phyloP scores from a whole-genome alignment of 1,140 invertebrate species.

The Pteromalus puparum region DNA sequence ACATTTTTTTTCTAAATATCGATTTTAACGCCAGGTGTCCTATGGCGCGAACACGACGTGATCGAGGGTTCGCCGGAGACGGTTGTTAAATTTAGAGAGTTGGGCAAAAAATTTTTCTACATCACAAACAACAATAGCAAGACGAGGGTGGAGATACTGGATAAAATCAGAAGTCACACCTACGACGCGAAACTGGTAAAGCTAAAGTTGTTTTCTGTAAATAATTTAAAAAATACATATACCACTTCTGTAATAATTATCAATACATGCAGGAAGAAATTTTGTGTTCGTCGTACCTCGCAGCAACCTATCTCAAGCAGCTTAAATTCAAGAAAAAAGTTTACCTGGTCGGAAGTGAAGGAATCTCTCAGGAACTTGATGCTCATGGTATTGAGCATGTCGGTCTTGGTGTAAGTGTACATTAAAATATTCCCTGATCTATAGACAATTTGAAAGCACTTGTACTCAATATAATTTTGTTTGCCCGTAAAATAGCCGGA shows the following conservation, averaged over 20 bases:
- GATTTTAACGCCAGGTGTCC: constrained; percentile 79
- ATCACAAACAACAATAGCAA: constrained; percentile 97
- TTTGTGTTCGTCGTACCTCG: constrained; percentile 88
- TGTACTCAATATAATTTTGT: not conserved
- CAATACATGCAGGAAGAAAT: constrained; percentile 81
- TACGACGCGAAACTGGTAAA: constrained; percentile 78
- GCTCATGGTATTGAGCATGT: constrained; percentile 84
- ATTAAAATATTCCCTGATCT: not conserved
- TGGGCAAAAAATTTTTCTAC: constrained; percentile 91
- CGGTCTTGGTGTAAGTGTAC: constrained; percentile 67
- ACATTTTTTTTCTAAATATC: too few species aligned
- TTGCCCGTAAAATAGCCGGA: constrained; percentile 17
- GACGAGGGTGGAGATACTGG: constrained; percentile 85
- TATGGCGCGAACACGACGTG: constrained; percentile 86
- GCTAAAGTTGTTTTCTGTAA: not conserved
- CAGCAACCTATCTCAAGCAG: constrained; percentile 87
- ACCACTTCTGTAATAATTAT: not conserved
- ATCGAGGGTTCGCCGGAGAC: constrained; percentile 83
- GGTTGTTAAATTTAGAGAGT: constrained; percentile 81
- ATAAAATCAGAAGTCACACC: constrained; percentile 86
- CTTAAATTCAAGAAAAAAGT: constrained; percentile 87
- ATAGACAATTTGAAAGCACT: too few species aligned
- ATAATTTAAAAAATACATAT: too few species aligned
- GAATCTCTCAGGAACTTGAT: constrained; percentile 88
- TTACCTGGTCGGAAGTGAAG: constrained; percentile 90